A percentile compares a stretch with the other conserved stretches of the same genome.
Conservation (phyloP, 1,140 invertebrate species). For the Plectus sambesii region DNA sequence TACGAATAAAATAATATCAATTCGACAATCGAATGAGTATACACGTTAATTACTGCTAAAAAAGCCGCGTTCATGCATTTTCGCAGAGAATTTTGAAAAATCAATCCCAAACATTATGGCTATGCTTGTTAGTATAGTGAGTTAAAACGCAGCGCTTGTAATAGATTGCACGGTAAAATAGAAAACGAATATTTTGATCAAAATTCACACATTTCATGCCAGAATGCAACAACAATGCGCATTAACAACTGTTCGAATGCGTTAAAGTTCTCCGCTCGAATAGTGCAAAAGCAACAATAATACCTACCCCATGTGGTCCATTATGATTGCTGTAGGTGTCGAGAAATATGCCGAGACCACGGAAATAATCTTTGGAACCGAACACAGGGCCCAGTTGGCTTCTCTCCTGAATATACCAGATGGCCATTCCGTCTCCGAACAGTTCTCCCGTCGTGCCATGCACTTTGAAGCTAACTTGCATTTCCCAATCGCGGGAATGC, state of each 20-base stretch:
- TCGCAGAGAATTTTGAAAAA: too few species aligned
- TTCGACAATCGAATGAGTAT: neutral
- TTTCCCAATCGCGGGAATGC: slow-evolving; percentile 70
- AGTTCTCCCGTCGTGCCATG: slow-evolving; percentile 85
- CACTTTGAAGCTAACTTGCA: slow-evolving; percentile 90
- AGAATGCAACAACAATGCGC: neutral
- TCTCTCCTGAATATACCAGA: slow-evolving; percentile 90
- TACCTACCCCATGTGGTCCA: slow-evolving; percentile 87
- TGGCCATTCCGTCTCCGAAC: slow-evolving; percentile 89
- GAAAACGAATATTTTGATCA: slow-evolving; percentile 8
- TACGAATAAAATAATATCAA: slow-evolving; percentile 7
- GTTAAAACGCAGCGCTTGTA: too few species aligned
- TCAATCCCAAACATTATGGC: too few species aligned
- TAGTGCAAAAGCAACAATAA: slow-evolving; percentile 23
- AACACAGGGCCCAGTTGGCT: slow-evolving; percentile 72
- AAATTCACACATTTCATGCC: slow-evolving; percentile 7
- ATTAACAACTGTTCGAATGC: neutral
- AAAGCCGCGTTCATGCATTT: too few species aligned
- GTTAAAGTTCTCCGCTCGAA: too few species aligned
- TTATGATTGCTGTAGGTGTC: slow-evolving; percentile 99
- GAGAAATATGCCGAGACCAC: slow-evolving; percentile 79
- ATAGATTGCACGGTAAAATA: too few species aligned
- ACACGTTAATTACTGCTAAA: too few species aligned
- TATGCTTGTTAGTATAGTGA: too few species aligned
- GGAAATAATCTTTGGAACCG: slow-evolving; percentile 82